These are phyloP conservation scores for Drosophila ogumai DNA, from an alignment of 1,140 invertebrate species.

Conservation along the genomic window DNA sequence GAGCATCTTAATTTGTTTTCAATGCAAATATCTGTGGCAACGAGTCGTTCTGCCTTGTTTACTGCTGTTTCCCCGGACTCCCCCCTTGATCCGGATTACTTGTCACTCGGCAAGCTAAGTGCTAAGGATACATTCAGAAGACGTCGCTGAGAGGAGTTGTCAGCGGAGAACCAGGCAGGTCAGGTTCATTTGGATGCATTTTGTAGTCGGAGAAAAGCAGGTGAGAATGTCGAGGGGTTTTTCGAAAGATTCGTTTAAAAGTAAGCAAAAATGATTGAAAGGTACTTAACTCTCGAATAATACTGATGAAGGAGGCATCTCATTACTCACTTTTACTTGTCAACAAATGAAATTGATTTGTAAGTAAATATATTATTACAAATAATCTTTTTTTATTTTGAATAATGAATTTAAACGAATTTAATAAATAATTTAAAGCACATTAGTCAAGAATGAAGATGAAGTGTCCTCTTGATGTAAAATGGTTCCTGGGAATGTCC, in stretches of 20 bases:
- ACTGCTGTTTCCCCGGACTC: not conserved
- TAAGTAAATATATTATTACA: too few relatives aligned
- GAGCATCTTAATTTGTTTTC: constrained; percentile 41
- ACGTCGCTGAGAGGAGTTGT: not conserved
- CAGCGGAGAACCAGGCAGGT: not conserved
- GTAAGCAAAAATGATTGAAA: not conserved
- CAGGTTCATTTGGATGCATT: not conserved
- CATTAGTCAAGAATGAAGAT: not conserved
- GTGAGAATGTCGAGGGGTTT: not conserved
- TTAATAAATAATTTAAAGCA: too few relatives aligned
- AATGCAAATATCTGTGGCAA: constrained; percentile 34
- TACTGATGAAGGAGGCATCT: not conserved
- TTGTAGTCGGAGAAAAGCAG: not conserved
- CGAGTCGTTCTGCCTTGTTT: constrained; percentile 5
- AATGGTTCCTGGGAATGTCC: not conserved
- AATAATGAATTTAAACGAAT: too few relatives aligned
- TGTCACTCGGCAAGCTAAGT: constrained; percentile 19
- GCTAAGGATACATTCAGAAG: not conserved
- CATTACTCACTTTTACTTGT: too few relatives aligned
- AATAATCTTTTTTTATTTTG: too few relatives aligned
- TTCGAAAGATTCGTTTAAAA: not conserved
- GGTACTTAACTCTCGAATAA: too few relatives aligned
- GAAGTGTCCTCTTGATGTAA: not conserved
- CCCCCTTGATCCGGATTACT: constrained; percentile 27
- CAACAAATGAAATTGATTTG: too few relatives aligned